Conservation (phyloP, 1,140 invertebrate species). For the Lethrus apterus region DNA sequence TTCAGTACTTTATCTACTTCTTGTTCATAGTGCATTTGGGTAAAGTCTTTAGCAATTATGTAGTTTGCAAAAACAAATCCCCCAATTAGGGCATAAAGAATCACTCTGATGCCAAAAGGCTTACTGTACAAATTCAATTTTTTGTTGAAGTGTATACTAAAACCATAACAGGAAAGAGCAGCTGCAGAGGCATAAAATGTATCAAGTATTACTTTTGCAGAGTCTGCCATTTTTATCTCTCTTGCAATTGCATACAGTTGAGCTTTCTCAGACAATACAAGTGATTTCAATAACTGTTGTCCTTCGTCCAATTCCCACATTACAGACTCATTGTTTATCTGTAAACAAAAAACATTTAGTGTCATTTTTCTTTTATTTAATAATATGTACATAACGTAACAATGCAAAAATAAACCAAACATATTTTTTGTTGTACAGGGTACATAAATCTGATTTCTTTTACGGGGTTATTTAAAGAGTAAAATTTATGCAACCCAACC, state of each 20-base stretch:
- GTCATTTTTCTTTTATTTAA: not conserved
- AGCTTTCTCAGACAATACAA: constrained; percentile 64
- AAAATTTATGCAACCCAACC: too few species aligned
- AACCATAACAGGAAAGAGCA: constrained; percentile 45
- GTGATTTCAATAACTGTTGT: constrained; percentile 51
- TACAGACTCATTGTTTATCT: constrained; percentile 50
- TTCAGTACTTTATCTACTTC: constrained; percentile 54
- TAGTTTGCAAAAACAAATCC: constrained; percentile 53
- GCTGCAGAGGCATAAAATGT: constrained; percentile 43
- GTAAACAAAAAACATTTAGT: constrained; percentile 29
- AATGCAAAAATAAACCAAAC: too few species aligned
- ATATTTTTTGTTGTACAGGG: too few species aligned
- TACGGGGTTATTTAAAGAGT: too few species aligned
- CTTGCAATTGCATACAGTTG: constrained; percentile 70
- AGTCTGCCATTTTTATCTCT: constrained; percentile 55
- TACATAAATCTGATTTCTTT: too few species aligned
- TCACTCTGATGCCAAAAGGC: constrained; percentile 43
- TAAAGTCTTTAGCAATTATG: constrained; percentile 55
- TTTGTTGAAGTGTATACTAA: constrained; percentile 45
- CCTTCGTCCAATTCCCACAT: constrained; percentile 55
- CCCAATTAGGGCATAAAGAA: constrained; percentile 51
- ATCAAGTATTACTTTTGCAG: constrained; percentile 48
- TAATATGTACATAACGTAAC: constrained; percentile 17
- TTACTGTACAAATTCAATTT: constrained; percentile 49
- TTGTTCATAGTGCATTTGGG: constrained; percentile 53